These are phyloP conservation scores for Melitaea athalia DNA, from an alignment of 2,888 invertebrate genomes.

Conservation along the genomic window DNA sequence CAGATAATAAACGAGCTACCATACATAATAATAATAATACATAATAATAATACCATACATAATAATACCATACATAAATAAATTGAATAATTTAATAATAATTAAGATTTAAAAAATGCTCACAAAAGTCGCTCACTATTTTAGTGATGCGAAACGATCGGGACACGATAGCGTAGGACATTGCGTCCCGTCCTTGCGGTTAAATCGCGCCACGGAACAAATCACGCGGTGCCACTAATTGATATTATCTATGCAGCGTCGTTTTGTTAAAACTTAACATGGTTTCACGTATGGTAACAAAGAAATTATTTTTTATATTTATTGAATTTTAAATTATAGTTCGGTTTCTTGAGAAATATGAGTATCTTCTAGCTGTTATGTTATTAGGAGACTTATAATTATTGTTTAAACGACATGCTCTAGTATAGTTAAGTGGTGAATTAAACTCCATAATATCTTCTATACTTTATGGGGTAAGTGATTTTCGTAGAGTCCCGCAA, in stretches of 20 bases:
- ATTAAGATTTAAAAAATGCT: too few relatives aligned
- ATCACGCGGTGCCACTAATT: conserved; percentile 65
- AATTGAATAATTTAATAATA: too few relatives aligned
- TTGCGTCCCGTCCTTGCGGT: conserved; percentile 52
- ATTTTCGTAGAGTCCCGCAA: too few relatives aligned
- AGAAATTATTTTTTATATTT: neutral
- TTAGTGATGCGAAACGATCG: conserved; percentile 53
- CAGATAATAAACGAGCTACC: too few relatives aligned
- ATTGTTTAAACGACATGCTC: neutral
- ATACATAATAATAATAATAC: too few relatives aligned
- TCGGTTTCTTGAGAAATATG: neutral
- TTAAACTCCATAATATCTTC: too few relatives aligned
- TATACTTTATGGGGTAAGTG: too few relatives aligned
- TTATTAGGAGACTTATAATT: neutral
- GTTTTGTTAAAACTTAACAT: conserved; percentile 35
- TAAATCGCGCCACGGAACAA: conserved; percentile 59
- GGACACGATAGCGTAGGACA: conserved; percentile 60
- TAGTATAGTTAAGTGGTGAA: too few relatives aligned
- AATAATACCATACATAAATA: too few relatives aligned
- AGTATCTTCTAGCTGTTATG: neutral
- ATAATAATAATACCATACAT: too few relatives aligned
- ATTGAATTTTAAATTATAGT: conserved; percentile 11
- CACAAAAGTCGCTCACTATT: conserved; percentile 37
- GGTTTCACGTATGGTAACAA: conserved; percentile 18
- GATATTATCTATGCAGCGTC: conserved; percentile 64